These are phyloP conservation scores for Anser brachyrhynchus DNA, from an alignment of 2,113 vertebrate genomes.

Conservation along the genomic window DNA sequence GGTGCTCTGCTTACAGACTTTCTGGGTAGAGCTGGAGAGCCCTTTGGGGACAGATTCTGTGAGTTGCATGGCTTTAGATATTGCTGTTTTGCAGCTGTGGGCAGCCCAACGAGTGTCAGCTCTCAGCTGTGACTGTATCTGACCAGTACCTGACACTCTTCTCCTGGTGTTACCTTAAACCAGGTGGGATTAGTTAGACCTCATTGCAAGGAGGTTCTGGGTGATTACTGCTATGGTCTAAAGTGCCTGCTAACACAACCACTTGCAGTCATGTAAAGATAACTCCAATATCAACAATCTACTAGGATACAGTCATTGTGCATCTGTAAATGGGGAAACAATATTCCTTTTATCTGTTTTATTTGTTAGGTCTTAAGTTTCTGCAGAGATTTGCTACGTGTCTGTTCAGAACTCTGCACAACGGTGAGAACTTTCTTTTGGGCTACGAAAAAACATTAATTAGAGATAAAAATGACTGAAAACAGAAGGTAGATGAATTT, in stretches of 20 bases:
- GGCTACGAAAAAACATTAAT: background rate
- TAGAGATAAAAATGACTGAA: background rate
- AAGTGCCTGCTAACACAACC: too few species aligned
- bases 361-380: background rate
- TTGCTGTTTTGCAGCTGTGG: background rate
- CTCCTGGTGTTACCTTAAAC: background rate
- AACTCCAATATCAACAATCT: background rate
- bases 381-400: background rate
- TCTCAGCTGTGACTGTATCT: background rate
- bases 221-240: too few species aligned
- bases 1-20: background rate
- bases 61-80: too few species aligned
- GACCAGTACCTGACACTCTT: background rate
- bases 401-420: background rate
- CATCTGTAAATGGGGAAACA: background rate
- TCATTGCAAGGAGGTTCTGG: background rate
- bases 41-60: background rate
- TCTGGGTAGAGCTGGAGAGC: background rate
- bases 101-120: background rate
- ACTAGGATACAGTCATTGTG: background rate
- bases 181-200: background rate
- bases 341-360: background rate
- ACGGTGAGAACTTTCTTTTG: background rate
- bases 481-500: background rate
- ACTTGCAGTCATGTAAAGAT: background rate